Percentiles rank a stretch among this genome's conserved stretches.
Evolutionary conservation across 2,113 vertebrate genomes (phyloP).

Genomic region (Microtus ochrogaster): DNA sequence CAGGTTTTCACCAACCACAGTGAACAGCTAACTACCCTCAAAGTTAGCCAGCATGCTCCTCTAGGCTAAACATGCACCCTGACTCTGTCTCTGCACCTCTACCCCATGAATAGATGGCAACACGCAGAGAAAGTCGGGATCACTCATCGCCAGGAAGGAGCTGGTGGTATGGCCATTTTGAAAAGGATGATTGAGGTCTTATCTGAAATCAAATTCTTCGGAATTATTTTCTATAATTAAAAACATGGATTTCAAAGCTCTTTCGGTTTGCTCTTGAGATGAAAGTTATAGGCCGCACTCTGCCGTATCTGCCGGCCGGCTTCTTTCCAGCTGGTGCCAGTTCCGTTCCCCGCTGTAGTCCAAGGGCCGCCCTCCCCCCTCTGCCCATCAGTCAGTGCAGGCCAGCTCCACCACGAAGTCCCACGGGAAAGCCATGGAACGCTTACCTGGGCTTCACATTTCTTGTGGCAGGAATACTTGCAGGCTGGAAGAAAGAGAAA

Average conservation of each 20-base stretch:
- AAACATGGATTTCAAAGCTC: constrained; percentile 7
- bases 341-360: background rate
- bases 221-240: constrained; percentile 14
- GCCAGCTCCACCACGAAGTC: background rate
- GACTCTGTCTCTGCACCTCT: accelerated
- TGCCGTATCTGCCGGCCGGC: background rate
- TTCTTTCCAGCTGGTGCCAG: background rate
- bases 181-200: background rate
- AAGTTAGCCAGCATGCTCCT: background rate
- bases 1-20: background rate
- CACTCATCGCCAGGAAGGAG: background rate
- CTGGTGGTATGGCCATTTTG: background rate
- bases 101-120: background rate
- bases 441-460: constrained; percentile 88
- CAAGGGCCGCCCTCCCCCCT: background rate
- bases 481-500: constrained; percentile 84
- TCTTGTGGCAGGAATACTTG: constrained; percentile 86
- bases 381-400: background rate
- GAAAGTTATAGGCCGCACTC: background rate
- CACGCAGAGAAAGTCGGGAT: background rate
- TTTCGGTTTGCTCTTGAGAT: background rate
- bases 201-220: constrained; percentile 47
- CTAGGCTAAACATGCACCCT: accelerated
- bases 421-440: background rate
- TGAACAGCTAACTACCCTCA: background rate